Percentiles rank a stretch among this genome's conserved stretches.
phyloP scores from a whole-genome alignment of 2,113 vertebrate species.

The Rhynchomys soricoides region DNA sequence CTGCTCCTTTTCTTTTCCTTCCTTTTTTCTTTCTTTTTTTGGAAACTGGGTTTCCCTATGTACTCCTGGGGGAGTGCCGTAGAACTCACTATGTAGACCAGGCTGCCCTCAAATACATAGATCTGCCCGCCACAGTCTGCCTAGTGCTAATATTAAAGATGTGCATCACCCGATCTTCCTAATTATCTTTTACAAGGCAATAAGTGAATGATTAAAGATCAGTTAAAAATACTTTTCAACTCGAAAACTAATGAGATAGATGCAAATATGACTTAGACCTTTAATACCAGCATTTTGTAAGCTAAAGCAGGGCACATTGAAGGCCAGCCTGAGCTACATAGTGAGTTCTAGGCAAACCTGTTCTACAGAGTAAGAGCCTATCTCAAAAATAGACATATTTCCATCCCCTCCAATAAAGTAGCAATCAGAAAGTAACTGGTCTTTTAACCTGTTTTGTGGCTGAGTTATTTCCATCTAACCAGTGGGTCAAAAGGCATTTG shows the following conservation, averaged over 20 bases:
- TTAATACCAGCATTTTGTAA: background rate
- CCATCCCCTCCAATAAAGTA: background rate
- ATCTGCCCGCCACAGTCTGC: background rate
- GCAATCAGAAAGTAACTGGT: background rate
- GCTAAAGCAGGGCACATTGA: background rate
- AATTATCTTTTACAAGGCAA: background rate
- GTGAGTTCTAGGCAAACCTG: background rate
- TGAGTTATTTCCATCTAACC: background rate
- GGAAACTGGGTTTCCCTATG: background rate
- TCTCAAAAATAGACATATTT: background rate
- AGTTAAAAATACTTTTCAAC: background rate
- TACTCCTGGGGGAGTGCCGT: background rate
- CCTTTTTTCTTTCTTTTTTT: background rate
- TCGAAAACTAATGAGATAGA: background rate
- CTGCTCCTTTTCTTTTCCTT: no score
- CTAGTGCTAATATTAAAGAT: background rate
- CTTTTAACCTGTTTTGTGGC: background rate
- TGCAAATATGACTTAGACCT: background rate
- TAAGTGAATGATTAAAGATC: background rate
- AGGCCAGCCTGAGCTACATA: background rate
- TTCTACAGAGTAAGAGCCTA: background rate
- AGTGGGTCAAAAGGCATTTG: background rate
- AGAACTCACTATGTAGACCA: background rate
- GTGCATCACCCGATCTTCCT: background rate
- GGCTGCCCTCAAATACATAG: background rate